Evolutionary conservation across 2,113 vertebrate genomes (phyloP).

Genomic region (Azemiops feae): DNA sequence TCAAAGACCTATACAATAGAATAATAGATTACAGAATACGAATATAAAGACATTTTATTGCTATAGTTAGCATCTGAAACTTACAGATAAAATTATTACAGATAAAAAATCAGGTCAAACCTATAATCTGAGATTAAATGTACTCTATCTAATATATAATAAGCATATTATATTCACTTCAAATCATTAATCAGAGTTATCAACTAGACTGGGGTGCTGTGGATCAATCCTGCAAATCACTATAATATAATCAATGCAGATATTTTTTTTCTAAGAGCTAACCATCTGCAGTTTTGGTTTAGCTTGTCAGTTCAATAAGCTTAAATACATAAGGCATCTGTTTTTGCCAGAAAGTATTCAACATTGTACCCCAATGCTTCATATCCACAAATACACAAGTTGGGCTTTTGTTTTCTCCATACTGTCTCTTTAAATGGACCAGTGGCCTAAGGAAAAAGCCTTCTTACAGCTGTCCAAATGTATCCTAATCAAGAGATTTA

Average conservation of each 20-base stretch:
- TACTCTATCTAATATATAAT: not conserved
- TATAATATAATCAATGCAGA: not conserved
- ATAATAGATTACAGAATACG: not conserved
- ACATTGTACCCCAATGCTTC: not conserved
- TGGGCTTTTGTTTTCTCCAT: not conserved
- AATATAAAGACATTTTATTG: not conserved
- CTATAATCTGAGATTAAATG: fast-evolving
- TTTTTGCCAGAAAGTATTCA: not conserved
- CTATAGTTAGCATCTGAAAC: not conserved
- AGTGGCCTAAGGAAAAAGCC: not conserved
- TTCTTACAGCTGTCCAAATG: not conserved
- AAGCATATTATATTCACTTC: not conserved
- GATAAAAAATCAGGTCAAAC: not conserved
- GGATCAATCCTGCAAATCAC: not conserved
- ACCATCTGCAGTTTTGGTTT: not conserved
- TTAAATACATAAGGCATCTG: not conserved
- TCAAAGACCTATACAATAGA: not conserved
- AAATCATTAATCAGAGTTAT: not conserved
- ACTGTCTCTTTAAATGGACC: not conserved
- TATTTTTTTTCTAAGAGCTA: not conserved
- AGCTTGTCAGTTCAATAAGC: not conserved
- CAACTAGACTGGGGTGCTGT: not conserved
- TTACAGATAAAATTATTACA: not conserved
- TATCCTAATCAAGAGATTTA: not conserved
- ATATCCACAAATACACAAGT: not conserved